Evolutionary conservation across 2,797 vertebrate genomes (phyloP).

Genomic region (Gallirallus australis): DNA sequence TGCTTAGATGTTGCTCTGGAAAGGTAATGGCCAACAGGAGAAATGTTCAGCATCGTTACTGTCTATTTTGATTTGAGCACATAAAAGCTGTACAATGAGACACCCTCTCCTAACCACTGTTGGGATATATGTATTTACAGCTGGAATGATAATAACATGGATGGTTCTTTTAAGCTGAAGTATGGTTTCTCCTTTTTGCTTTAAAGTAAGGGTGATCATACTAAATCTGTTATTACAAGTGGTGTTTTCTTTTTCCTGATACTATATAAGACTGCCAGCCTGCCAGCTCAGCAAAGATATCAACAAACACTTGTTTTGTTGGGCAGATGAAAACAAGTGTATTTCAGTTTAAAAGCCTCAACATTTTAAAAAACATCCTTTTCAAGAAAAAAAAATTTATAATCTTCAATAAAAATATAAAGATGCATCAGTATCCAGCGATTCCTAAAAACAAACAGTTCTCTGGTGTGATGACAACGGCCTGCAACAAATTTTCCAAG

Average conservation of each 20-base stretch:
- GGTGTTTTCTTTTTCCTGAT: slow-evolving; percentile 63
- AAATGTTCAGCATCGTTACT: not conserved
- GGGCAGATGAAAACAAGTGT: slow-evolving; percentile 8
- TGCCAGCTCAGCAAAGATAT: slow-evolving; percentile 74
- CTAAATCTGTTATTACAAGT: slow-evolving; percentile 77
- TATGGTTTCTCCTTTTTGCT: slow-evolving; percentile 64
- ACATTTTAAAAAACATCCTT: not conserved
- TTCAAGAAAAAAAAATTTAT: not conserved
- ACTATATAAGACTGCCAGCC: slow-evolving; percentile 39
- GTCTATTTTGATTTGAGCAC: slow-evolving; percentile 55
- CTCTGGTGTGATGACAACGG: not conserved
- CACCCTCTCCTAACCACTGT: slow-evolving; percentile 63
- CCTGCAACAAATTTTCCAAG: not conserved
- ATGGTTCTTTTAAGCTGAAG: slow-evolving; percentile 66
- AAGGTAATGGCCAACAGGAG: not conserved
- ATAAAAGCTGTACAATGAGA: slow-evolving; percentile 25
- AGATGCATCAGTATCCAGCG: not conserved
- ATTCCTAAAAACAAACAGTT: not conserved
- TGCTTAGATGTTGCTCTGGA: not conserved
- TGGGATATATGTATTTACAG: slow-evolving; percentile 76
- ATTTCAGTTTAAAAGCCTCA: not conserved
- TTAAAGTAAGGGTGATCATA: slow-evolving; percentile 68
- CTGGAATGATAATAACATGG: slow-evolving; percentile 78
- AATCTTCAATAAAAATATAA: not conserved
- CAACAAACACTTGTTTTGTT: slow-evolving; percentile 54